Percentiles rank a stretch among this genome's conserved stretches.
These are phyloP conservation scores for Malacosoma neustria DNA, from an alignment of 2,888 invertebrate genomes.

Conservation along the genomic window DNA sequence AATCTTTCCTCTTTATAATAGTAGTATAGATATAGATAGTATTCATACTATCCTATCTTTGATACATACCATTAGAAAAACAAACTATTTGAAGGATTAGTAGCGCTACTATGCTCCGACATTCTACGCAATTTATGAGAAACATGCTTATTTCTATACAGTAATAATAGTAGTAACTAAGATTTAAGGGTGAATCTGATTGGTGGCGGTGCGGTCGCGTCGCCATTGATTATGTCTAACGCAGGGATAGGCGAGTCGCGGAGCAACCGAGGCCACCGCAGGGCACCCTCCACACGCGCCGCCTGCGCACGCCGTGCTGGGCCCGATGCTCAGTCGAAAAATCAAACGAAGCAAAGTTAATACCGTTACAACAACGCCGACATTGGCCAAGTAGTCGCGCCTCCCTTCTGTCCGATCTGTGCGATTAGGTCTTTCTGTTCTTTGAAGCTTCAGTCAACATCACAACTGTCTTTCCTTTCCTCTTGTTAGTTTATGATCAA, in stretches of 20 bases:
- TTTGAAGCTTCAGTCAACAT: constrained; percentile 53
- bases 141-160: background rate
- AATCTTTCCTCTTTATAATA: no score
- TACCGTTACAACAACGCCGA: constrained; percentile 67
- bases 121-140: constrained; percentile 3
- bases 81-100: no score
- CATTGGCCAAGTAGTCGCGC: constrained; percentile 71
- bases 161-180: no score
- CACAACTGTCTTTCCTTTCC: constrained; percentile 39
- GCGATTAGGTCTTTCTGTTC: constrained; percentile 71
- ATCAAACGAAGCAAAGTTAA: constrained; percentile 79
- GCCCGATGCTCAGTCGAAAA: constrained; percentile 82
- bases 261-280: constrained; percentile 61
- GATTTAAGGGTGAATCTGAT: constrained; percentile 31
- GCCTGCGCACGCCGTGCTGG: constrained; percentile 88
- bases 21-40: no score
- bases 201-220: constrained; percentile 37
- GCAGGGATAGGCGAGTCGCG: constrained; percentile 70
- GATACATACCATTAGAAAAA: no score
- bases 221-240: constrained; percentile 68
- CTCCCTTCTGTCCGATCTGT: constrained; percentile 69
- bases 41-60: no score
- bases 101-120: constrained; percentile 25
- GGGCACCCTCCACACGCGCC: constrained; percentile 79
- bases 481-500: constrained; percentile 51